These are phyloP conservation scores for Drosophila mercatorum DNA, from an alignment of 2,888 invertebrate species.

Conservation along the genomic window DNA sequence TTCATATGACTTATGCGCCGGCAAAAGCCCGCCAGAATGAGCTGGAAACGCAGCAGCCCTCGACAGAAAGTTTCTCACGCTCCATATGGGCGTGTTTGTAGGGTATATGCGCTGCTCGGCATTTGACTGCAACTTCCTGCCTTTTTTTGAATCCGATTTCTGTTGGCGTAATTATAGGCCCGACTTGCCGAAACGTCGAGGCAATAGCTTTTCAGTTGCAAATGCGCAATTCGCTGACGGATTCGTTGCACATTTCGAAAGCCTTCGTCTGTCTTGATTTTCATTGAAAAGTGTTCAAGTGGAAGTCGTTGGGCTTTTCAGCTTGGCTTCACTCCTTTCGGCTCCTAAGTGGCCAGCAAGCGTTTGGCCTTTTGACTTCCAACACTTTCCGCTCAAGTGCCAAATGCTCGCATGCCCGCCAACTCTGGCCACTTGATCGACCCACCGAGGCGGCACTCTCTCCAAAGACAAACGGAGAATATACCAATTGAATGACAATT, in stretches of 20 bases:
- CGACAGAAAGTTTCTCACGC: constrained; percentile 66
- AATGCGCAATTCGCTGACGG: constrained; percentile 63
- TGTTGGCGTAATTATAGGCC: constrained; percentile 55
- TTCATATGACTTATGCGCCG: constrained; percentile 44
- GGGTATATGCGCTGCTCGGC: constrained; percentile 29
- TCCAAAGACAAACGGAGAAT: not conserved
- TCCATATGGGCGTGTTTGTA: constrained; percentile 23
- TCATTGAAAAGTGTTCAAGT: constrained; percentile 80
- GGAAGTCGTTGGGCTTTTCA: constrained; percentile 79
- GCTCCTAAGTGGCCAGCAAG: constrained; percentile 57
- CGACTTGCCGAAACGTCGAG: constrained; percentile 32
- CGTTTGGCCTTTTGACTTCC: constrained; percentile 49
- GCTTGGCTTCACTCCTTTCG: constrained; percentile 46
- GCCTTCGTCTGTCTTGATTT: constrained; percentile 42
- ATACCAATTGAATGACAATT: not conserved
- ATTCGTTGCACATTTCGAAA: constrained; percentile 71
- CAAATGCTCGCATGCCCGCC: constrained; percentile 29
- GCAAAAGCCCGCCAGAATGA: constrained; percentile 71
- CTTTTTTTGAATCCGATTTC: constrained; percentile 15
- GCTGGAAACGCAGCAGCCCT: constrained; percentile 18
- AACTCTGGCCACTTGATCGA: constrained; percentile 24
- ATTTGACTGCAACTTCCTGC: constrained; percentile 65
- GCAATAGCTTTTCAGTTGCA: constrained; percentile 59
- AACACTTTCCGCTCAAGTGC: constrained; percentile 69
- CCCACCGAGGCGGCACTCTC: not conserved